Conservation (phyloP, 2,113 vertebrate genomes). For the Podarcis cretensis region DNA sequence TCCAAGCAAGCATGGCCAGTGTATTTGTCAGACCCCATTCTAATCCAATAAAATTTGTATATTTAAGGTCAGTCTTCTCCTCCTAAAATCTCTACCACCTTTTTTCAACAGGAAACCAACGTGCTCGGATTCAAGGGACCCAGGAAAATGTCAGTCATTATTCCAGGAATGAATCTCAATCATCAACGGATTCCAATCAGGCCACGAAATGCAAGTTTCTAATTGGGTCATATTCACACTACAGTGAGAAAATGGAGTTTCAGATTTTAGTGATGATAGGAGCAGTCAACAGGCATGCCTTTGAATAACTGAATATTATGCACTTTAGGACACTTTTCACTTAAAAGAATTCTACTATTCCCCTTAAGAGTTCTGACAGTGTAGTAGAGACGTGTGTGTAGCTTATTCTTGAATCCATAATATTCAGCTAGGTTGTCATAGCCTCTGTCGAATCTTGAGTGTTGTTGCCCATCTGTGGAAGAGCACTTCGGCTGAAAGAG, state of each 20-base stretch:
- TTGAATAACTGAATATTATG: not conserved
- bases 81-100: constrained; percentile 21
- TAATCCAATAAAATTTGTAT: not conserved
- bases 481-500: not conserved
- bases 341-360: not conserved
- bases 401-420: not conserved
- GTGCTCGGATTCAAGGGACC: constrained; percentile 97
- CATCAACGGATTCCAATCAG: constrained; percentile 89
- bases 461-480: not conserved
- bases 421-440: not conserved
- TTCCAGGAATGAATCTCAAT: constrained; percentile 96
- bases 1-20: not conserved
- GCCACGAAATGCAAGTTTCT: constrained; percentile 85
- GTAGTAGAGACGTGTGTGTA: not conserved
- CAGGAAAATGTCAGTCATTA: constrained; percentile 96
- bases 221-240: not conserved
- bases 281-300: not conserved
- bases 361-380: not conserved
- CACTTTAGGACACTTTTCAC: not conserved
- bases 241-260: not conserved
- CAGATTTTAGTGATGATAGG: not conserved
- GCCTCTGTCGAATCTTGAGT: not conserved
- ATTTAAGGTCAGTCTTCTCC: not conserved
- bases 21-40: not conserved
- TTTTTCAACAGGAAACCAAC: constrained; percentile 89